Evolutionary conservation across 2,797 vertebrate genomes (phyloP).

Genomic region (Enteromius treurensis): DNA sequence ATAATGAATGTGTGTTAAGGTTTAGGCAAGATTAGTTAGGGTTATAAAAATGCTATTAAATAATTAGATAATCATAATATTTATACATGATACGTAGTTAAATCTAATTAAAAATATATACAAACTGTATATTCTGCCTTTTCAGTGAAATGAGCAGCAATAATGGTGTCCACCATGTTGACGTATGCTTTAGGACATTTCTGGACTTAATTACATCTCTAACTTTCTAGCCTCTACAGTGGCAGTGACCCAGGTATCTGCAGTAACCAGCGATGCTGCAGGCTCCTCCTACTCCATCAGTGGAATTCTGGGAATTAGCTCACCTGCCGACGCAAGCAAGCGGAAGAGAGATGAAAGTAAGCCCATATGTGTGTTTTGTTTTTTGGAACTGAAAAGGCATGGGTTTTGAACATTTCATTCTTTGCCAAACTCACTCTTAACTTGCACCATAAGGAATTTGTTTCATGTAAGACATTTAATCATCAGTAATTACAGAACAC

Average conservation of each 20-base stretch:
- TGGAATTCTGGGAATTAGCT: constrained; percentile 96
- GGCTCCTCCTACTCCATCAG: constrained; percentile 99
- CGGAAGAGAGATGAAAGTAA: constrained; percentile 97
- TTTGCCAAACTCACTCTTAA: background rate
- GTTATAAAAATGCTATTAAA: background rate
- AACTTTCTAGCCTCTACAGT: constrained; percentile 86
- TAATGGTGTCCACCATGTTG: background rate
- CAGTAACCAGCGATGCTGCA: constrained; percentile 90
- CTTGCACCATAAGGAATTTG: background rate
- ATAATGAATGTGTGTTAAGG: background rate
- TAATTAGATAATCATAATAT: background rate
- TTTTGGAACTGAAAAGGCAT: background rate
- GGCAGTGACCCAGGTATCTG: constrained; percentile 92
- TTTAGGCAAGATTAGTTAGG: background rate
- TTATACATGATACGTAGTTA: background rate
- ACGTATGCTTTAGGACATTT: background rate
- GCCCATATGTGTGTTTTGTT: constrained; percentile 25
- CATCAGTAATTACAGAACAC: background rate
- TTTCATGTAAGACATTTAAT: background rate
- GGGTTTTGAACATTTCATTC: background rate
- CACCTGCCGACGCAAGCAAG: constrained; percentile 89
- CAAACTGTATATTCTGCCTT: background rate
- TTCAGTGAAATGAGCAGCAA: background rate
- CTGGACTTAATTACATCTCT: constrained; percentile 14
- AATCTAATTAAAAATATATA: background rate